Percentiles rank a stretch among this genome's conserved stretches.
Evolutionary conservation across 2,113 vertebrate species (phyloP).

Genomic region (Sterrhoptilus dennistouni): DNA sequence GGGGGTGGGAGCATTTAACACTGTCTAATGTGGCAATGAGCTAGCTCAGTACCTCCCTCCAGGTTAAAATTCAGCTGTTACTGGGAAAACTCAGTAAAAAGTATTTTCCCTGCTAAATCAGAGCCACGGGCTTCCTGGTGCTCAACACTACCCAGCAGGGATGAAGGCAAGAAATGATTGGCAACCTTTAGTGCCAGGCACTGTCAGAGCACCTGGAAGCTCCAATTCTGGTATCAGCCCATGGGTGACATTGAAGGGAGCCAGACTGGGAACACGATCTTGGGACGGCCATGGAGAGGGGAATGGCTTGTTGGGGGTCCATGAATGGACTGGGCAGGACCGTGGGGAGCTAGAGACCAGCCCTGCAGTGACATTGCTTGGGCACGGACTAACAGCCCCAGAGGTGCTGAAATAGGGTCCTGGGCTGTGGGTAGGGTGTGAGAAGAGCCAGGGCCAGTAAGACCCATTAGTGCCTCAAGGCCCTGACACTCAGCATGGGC

Average conservation of each 20-base stretch:
- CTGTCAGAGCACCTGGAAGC: not conserved
- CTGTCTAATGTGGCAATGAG: not conserved
- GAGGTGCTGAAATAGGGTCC: not conserved
- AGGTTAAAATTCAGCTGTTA: not conserved
- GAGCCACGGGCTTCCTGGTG: not conserved
- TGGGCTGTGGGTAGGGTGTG: not conserved
- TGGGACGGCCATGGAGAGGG: accelerated
- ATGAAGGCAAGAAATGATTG: not conserved
- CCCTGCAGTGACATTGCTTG: not conserved
- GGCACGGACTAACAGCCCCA: not conserved
- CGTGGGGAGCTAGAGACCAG: not conserved
- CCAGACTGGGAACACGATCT: not conserved
- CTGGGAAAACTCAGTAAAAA: not conserved
- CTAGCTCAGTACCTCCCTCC: not conserved
- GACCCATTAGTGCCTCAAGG: not conserved
- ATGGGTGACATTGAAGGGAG: not conserved
- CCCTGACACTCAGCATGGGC: not conserved
- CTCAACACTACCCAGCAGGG: not conserved
- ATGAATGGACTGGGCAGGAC: not conserved
- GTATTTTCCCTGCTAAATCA: not conserved
- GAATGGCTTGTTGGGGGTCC: not conserved
- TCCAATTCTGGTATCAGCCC: not conserved
- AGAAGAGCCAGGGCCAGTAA: not conserved
- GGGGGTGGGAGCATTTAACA: not conserved
- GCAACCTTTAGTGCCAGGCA: not conserved